Evolutionary conservation across 2,797 vertebrate species (phyloP).

Genomic region (Bovichtus diacanthus): DNA sequence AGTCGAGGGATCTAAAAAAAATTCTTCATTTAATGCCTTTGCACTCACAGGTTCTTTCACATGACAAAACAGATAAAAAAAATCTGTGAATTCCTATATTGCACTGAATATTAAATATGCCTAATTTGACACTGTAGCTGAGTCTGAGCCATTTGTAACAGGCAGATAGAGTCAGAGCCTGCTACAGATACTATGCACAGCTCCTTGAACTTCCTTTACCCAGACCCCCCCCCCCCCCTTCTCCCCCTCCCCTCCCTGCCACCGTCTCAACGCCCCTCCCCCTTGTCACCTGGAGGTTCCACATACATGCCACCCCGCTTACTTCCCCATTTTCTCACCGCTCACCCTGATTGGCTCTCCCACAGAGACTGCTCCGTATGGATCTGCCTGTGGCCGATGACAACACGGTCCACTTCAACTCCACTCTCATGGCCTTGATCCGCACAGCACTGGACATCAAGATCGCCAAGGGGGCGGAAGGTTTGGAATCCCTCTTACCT

Average conservation of each 20-base stretch:
- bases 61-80: constrained; percentile 8
- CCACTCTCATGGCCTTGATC: constrained; percentile 97
- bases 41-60: constrained; percentile 39
- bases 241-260: constrained; percentile 65
- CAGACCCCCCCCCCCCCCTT: constrained; percentile 86
- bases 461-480: constrained; percentile 92
- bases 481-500: constrained; percentile 65
- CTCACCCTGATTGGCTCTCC: constrained; percentile 74
- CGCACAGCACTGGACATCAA: constrained; percentile 96
- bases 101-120: neutral
- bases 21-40: neutral
- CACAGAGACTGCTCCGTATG: constrained; percentile 94
- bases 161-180: constrained; percentile 71
- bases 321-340: constrained; percentile 68
- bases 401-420: constrained; percentile 97
- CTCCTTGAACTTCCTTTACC: constrained; percentile 62
- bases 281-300: constrained; percentile 86
- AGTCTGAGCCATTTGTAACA: constrained; percentile 17
- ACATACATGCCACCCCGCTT: constrained; percentile 36
- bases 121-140: neutral
- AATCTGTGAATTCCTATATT: neutral
- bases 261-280: constrained; percentile 88
- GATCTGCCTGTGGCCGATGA: constrained; percentile 95
- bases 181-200: constrained; percentile 83
- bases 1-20: neutral